Evolutionary conservation across 2,797 vertebrate species (phyloP).

Genomic region (Alcedo atthis): DNA sequence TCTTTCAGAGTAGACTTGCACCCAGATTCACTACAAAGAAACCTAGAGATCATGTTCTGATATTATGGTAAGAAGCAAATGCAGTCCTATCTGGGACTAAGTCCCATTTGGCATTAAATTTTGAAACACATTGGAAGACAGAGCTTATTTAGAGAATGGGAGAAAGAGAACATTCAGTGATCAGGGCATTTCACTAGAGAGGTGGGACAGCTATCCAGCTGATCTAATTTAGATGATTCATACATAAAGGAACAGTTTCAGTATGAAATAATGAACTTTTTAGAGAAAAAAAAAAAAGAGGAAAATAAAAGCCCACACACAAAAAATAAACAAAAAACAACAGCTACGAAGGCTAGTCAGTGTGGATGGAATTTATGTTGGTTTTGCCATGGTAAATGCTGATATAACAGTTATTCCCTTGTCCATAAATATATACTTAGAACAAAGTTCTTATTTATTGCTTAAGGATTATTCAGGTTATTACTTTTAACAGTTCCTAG

Average conservation of each 20-base stretch:
- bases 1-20: neutral
- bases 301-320: neutral
- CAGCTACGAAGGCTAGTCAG: neutral
- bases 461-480: neutral
- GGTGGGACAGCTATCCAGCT: neutral
- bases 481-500: neutral
- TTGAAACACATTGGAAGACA: neutral
- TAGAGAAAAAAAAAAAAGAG: neutral
- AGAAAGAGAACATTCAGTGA: neutral
- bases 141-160: conserved; percentile 7
- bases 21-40: neutral
- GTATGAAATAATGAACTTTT: neutral
- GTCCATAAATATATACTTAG: neutral
- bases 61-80: neutral
- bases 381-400: neutral
- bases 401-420: neutral
- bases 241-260: neutral
- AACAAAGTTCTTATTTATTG: neutral
- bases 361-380: neutral
- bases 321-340: neutral
- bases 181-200: neutral
- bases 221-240: conserved; percentile 13
- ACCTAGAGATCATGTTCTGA: neutral
- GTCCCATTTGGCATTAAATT: neutral
- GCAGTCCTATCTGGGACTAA: neutral